A percentile compares a stretch with the other conserved stretches of the same genome.
phyloP scores from a whole-genome alignment of 2,113 vertebrate species.

The Origma solitaria region DNA sequence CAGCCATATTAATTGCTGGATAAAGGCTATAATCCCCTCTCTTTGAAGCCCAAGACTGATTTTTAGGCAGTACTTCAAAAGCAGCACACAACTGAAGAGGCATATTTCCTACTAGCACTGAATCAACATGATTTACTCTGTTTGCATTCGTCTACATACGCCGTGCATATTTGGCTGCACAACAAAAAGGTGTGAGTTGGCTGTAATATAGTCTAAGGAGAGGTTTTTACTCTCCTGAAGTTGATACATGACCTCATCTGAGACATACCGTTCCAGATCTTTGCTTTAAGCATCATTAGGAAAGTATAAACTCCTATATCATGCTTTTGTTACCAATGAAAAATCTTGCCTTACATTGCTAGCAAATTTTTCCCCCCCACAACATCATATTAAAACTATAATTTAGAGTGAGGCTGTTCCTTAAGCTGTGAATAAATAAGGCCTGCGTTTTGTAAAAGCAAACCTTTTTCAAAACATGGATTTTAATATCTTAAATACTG shows the following conservation, averaged over 20 bases:
- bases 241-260: slow-evolving; percentile 67
- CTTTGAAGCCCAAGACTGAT: slow-evolving; percentile 92
- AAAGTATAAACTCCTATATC: slow-evolving; percentile 53
- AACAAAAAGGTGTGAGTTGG: slow-evolving; percentile 73
- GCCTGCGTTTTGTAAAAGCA: slow-evolving; percentile 11
- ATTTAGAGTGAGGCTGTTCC: slow-evolving; percentile 32
- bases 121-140: slow-evolving; percentile 75
- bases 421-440: slow-evolving; percentile 54
- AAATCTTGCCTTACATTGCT: background rate
- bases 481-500: slow-evolving; percentile 55
- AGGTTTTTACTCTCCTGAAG: slow-evolving; percentile 62
- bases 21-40: slow-evolving; percentile 90
- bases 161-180: slow-evolving; percentile 74
- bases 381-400: slow-evolving; percentile 62
- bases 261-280: slow-evolving; percentile 58
- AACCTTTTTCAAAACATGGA: slow-evolving; percentile 4
- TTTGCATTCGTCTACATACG: slow-evolving; percentile 71
- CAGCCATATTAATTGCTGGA: slow-evolving; percentile 97
- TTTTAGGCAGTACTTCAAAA: slow-evolving; percentile 89
- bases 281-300: slow-evolving; percentile 70
- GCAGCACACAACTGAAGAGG: slow-evolving; percentile 74
- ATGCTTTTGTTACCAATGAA: slow-evolving; percentile 48
- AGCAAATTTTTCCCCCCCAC: background rate
- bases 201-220: slow-evolving; percentile 62
- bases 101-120: slow-evolving; percentile 74